A percentile compares a stretch with the other conserved stretches of the same genome.
Conservation (phyloP, 2,113 vertebrate species). For the Oreamnos americanus region DNA sequence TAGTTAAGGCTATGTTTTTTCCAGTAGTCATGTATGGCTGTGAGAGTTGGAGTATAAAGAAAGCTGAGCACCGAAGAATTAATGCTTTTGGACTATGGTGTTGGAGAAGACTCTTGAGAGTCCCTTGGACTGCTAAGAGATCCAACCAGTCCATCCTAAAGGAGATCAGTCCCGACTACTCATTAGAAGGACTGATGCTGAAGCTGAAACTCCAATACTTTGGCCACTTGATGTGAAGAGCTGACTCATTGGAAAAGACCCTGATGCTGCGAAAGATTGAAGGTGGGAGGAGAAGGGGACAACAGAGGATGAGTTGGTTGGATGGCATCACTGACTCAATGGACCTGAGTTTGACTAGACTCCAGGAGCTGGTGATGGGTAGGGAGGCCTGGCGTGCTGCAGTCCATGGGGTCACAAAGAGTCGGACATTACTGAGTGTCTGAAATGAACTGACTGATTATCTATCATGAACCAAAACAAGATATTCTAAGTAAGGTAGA, state of each 20-base stretch:
- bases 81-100: not conserved
- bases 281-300: not conserved
- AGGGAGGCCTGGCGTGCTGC: fast-evolving
- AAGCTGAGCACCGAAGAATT: not conserved
- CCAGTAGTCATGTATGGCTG: not conserved
- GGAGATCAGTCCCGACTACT: not conserved
- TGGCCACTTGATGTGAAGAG: too few species aligned
- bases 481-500: not conserved
- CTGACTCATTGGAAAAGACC: too few species aligned
- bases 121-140: not conserved
- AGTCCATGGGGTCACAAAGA: not conserved
- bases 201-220: too few species aligned
- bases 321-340: not conserved
- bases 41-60: not conserved
- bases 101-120: not conserved
- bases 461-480: not conserved
- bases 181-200: too few species aligned
- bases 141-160: not conserved
- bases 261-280: too few species aligned
- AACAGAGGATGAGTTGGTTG: not conserved
- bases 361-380: not conserved
- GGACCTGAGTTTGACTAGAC: not conserved
- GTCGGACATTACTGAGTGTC: not conserved
- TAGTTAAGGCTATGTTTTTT: not conserved
- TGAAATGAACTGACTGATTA: not conserved